Evolutionary conservation across 2,113 vertebrate genomes (phyloP).

Genomic region (Arizona elegans): DNA sequence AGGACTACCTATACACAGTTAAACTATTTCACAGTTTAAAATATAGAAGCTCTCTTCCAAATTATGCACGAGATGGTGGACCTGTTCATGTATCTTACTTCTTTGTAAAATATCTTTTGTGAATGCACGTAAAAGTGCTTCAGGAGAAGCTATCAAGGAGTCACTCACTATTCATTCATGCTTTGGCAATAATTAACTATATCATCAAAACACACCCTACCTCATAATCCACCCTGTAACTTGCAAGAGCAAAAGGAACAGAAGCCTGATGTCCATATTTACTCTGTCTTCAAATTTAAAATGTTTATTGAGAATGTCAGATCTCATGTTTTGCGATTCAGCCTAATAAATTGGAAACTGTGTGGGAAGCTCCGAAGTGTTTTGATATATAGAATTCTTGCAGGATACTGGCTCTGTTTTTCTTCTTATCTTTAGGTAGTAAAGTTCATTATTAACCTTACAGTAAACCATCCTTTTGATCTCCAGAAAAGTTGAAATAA

Average conservation of each 20-base stretch:
- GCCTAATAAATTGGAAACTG: not conserved
- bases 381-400: not conserved
- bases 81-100: not conserved
- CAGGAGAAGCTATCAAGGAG: not conserved
- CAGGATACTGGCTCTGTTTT: not conserved
- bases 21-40: not conserved
- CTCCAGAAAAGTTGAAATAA: not conserved
- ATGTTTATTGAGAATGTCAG: not conserved
- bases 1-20: not conserved
- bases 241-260: not conserved
- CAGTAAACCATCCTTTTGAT: not conserved
- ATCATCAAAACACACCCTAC: not conserved
- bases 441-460: not conserved
- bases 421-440: not conserved
- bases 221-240: not conserved
- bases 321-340: not conserved
- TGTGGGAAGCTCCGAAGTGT: not conserved
- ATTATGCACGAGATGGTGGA: not conserved
- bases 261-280: not conserved
- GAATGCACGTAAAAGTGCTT: not conserved
- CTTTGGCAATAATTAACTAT: not conserved
- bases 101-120: not conserved
- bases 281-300: not conserved
- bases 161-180: not conserved
- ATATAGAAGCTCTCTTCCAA: not conserved